Evolutionary conservation across 1,140 invertebrate genomes (phyloP).

Genomic region (Magallana gigas): DNA sequence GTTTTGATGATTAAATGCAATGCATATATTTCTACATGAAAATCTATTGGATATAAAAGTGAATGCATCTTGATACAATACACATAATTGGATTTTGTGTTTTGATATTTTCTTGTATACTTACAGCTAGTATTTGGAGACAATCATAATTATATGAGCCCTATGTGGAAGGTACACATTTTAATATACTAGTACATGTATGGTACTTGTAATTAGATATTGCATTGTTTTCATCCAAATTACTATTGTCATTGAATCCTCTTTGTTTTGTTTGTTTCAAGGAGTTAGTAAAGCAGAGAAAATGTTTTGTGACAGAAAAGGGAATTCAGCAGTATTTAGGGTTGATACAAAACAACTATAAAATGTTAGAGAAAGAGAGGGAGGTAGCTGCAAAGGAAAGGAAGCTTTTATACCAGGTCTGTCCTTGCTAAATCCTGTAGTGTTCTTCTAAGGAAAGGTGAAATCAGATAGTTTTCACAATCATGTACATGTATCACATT

Average conservation of each 20-base stretch:
- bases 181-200: background rate
- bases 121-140: slow-evolving; percentile 71
- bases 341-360: slow-evolving; percentile 73
- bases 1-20: too few relatives aligned
- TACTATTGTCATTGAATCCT: too few relatives aligned
- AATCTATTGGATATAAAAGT: too few relatives aligned
- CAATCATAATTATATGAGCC: slow-evolving; percentile 68
- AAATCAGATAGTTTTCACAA: too few relatives aligned
- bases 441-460: too few relatives aligned
- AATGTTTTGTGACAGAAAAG: slow-evolving; percentile 70
- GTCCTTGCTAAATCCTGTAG: background rate
- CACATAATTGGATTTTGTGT: too few relatives aligned
- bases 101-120: background rate
- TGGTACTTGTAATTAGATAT: background rate
- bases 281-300: slow-evolving; percentile 14
- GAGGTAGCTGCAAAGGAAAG: slow-evolving; percentile 63
- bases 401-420: slow-evolving; percentile 75
- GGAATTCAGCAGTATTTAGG: slow-evolving; percentile 74
- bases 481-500: too few relatives aligned
- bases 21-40: too few relatives aligned
- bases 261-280: background rate
- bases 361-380: slow-evolving; percentile 67
- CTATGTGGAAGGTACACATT: slow-evolving; percentile 67
- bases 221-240: background rate
- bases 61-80: too few relatives aligned